A percentile compares a stretch with the other conserved stretches of the same genome.
Conservation (phyloP, 2,113 vertebrate species). For the Forbesichthys papilliferus region DNA sequence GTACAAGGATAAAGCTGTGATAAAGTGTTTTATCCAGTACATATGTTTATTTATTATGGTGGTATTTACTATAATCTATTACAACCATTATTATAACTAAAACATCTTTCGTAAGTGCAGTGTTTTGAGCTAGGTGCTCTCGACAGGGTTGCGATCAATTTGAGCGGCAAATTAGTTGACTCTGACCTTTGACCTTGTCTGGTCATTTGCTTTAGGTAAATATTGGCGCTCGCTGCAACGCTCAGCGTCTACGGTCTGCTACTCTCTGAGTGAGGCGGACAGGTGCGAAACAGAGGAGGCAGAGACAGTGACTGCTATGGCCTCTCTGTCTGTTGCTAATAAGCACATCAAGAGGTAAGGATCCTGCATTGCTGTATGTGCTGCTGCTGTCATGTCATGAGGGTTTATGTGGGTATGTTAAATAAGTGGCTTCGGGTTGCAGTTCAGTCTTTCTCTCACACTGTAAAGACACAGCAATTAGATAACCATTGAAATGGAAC, state of each 20-base stretch:
- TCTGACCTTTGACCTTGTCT: background rate
- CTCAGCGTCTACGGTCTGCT: slow-evolving; percentile 79
- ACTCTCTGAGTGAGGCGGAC: slow-evolving; percentile 89
- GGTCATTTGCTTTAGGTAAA: slow-evolving; percentile 79
- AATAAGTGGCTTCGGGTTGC: no score
- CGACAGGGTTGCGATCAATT: no score
- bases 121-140: no score
- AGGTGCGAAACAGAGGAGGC: slow-evolving; percentile 90
- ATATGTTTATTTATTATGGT: no score
- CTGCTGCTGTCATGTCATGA: no score
- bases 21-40: no score
- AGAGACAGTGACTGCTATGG: slow-evolving; percentile 96
- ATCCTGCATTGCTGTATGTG: background rate
- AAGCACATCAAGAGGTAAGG: slow-evolving; percentile 89
- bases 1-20: no score
- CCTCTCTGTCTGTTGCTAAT: slow-evolving; percentile 91
- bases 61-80: no score
- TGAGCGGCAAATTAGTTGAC: background rate
- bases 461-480: background rate
- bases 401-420: no score
- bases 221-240: slow-evolving; percentile 92
- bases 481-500: background rate
- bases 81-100: no score
- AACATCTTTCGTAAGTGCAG: no score
- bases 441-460: background rate